Conservation (phyloP, 35 echinoderm and acorn worm genomes). For the Eucidaris tribuloides region DNA sequence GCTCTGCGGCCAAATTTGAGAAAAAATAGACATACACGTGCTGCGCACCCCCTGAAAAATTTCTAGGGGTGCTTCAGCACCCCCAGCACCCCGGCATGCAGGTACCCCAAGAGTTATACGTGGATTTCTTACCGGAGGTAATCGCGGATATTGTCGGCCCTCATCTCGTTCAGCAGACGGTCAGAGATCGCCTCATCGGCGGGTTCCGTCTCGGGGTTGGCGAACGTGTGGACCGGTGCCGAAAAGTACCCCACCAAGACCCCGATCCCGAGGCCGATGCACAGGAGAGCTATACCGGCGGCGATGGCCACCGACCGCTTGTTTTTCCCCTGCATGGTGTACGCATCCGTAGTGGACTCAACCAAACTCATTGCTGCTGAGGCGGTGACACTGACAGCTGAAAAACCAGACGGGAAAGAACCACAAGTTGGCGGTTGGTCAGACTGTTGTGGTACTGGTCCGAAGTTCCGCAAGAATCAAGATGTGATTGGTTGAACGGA, state of each 20-base stretch:
- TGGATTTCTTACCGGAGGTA: conserved; percentile 2
- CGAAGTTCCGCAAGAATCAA: no score
- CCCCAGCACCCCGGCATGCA: no score
- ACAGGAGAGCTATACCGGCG: not conserved
- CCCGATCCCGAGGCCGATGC: not conserved
- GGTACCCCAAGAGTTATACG: no score
- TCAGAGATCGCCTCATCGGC: not conserved
- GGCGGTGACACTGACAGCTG: no score
- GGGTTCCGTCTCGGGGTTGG: not conserved
- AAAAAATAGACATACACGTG: no score
- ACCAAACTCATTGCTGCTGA: conserved; percentile 15
- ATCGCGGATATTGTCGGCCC: not conserved
- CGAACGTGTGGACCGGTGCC: not conserved
- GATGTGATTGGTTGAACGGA: no score
- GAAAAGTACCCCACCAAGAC: conserved; percentile 1
- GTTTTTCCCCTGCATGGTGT: not conserved
- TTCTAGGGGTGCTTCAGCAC: no score
- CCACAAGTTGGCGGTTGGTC: no score
- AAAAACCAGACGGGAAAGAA: no score
- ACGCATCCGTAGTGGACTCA: not conserved
- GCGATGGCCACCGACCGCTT: conserved; percentile 6
- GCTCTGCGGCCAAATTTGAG: no score
- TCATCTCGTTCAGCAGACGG: not conserved
- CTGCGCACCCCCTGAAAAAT: no score
- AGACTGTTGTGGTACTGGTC: no score